Evolutionary conservation across 2,797 vertebrate genomes (phyloP).

Genomic region (Anguilla pacifica): DNA sequence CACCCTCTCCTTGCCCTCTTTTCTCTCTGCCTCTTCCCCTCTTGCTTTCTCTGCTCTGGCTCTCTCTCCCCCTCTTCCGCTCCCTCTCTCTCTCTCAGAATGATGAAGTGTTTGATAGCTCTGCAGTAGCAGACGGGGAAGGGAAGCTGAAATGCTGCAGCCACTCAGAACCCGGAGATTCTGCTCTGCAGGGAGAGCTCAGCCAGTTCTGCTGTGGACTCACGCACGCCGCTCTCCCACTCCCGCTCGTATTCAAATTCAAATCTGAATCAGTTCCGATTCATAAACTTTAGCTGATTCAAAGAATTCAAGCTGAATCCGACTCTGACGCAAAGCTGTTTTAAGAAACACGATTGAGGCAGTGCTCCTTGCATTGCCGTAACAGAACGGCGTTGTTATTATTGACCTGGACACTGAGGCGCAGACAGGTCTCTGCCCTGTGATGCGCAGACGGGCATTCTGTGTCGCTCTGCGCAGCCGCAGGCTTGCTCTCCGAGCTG

Average conservation of each 20-base stretch:
- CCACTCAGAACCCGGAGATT: neutral
- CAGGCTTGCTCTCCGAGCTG: neutral
- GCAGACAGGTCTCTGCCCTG: neutral
- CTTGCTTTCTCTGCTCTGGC: neutral
- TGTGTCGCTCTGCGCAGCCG: neutral
- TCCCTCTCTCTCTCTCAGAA: neutral
- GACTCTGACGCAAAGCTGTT: too few relatives aligned
- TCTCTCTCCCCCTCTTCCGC: neutral
- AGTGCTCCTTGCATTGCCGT: neutral
- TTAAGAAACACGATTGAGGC: neutral
- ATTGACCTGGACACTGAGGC: neutral
- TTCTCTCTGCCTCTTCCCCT: neutral
- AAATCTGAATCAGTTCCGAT: neutral
- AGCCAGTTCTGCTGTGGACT: neutral
- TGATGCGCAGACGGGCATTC: neutral
- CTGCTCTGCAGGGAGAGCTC: neutral
- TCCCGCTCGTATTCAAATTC: neutral
- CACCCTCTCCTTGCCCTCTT: neutral
- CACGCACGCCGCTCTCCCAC: neutral
- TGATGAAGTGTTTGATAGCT: slow-evolving; percentile 23
- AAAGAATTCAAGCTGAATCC: neutral
- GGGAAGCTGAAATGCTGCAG: slow-evolving; percentile 15
- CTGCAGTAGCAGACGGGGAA: slow-evolving; percentile 9
- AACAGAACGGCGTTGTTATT: neutral
- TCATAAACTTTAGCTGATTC: neutral